Evolutionary conservation across 2,113 vertebrate genomes (phyloP), one percentile per base, ranked within the genome.

Genomic region (Pan paniscus): DNA sequence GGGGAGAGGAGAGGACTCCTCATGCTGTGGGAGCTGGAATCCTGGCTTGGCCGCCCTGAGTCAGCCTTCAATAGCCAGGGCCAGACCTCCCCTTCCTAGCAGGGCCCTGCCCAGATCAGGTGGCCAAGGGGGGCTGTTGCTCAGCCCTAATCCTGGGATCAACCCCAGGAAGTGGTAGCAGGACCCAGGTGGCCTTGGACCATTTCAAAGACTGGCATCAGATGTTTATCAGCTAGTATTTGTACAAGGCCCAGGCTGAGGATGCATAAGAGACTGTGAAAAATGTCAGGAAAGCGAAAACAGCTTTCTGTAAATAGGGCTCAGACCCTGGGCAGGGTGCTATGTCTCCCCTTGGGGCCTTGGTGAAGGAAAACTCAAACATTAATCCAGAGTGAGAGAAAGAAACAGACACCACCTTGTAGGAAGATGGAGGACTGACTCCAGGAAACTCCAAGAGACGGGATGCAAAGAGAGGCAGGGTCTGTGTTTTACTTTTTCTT

Each of bases 201-300:
- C 35, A 25, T 95, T 87, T 97, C 75, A 87, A 94, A 94, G 82
- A 6, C 90, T 61, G 46, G 32, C 52, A 72, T 61, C 25, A 85
- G 67, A 89, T 0, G 0, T 38, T 67, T 89, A 83, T 92, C 76
- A 81, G 32, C 48, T 89, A 76, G 48, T 17, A 82, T 93, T 91
- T 87, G 91, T 76, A 20, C 72, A 94, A 70, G 55, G 11, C 52
- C 64, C 14, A 50, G 70, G 84, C 32, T 78, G 59, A 91, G 30
- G 23, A 70, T 95, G 73, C 79, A 48, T 67, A 94, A 92, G 86
- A 92, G 81, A 88, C 75, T 32, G 40, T 52, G 22, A 91, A 96
- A 81, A 92, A 95, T 35, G 32, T 52, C 79, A 85, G 25, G 72
- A 18, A 96, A 94, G 40, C 38, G 40, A 61, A 79, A 64, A 89